Evolutionary conservation across 2,113 vertebrate genomes (phyloP), one percentile per base, ranked within the genome.

Genomic region (Carollia perspicillata): DNA sequence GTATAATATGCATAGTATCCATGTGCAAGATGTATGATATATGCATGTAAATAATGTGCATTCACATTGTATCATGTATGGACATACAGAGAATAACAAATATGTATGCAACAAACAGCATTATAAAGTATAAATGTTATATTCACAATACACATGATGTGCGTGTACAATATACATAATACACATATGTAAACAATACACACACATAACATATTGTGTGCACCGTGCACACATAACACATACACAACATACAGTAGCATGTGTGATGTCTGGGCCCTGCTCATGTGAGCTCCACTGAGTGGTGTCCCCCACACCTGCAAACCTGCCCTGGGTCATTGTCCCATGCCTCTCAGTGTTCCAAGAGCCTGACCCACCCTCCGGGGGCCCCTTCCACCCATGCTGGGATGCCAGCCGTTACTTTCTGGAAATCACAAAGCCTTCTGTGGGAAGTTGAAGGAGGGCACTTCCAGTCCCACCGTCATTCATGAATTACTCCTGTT

Each of bases 211-310:
- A 60, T 2, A 51, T 12, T 17, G 28, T 37, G 16, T 30, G 28
- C 8, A 5, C 3, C 12, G 13, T 8, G 11, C 20, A 14, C 20
- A 23, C 2, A 13, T 0, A 37, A 20, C 66, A 68, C 51, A n/a
- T 8, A 2, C 8, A 1, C 26, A 16, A 22, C 6, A 3, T 16
- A 1, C 26, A 7, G 2, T 5, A 11, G 3, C 3, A 2, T 26
- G 28, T 23, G 12, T n/a, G n/a, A n/a, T n/a, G n/a, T n/a, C 42
- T 49, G 0, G 2, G 37, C 65, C 20, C 88, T 5, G 37, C 14
- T 55, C 68, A 69, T 1, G 8, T 58, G 18, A 47, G 35, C 9
- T 47, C n/a, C 26, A 4, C 5, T 60, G 28, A 44, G 68, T 0
- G 28, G 40, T 22, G 0, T 14, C 23, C 35, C 30, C 55, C 2